A percentile compares a stretch with the other conserved stretches of the same genome.
These are phyloP conservation scores for Allolobophora icterica DNA, from an alignment of 2,888 invertebrate genomes.

Conservation along the genomic window DNA sequence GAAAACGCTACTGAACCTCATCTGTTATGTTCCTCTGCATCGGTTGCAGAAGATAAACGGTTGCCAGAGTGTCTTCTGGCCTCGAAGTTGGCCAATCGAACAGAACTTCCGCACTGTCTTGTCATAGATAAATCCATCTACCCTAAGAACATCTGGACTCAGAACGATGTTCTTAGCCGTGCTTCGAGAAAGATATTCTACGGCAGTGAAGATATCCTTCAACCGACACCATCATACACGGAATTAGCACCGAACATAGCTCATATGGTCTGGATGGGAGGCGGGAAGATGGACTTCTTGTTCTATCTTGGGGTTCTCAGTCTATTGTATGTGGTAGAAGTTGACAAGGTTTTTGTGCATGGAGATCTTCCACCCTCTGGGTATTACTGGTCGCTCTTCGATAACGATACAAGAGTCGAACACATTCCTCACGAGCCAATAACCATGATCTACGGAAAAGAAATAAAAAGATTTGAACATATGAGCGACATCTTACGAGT, in stretches of 20 bases:
- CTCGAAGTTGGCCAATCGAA: background rate
- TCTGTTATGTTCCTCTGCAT: background rate
- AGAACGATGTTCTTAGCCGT: constrained; percentile 48
- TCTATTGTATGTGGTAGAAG: constrained; percentile 53
- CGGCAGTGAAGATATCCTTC: constrained; percentile 46
- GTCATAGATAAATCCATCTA: constrained; percentile 39
- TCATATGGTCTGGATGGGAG: constrained; percentile 59
- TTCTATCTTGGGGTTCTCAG: constrained; percentile 59
- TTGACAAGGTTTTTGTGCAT: constrained; percentile 56
- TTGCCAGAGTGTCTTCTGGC: background rate
- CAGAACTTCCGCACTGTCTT: background rate
- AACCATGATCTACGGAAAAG: constrained; percentile 34
- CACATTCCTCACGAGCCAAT: background rate
- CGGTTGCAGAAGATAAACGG: background rate
- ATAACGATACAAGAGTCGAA: background rate
- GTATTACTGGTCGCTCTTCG: constrained; percentile 34
- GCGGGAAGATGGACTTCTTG: constrained; percentile 53
- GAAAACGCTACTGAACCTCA: background rate
- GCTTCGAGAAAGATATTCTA: constrained; percentile 51
- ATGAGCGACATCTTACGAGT: constrained; percentile 59
- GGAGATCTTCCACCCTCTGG: constrained; percentile 51
- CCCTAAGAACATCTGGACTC: constrained; percentile 52
- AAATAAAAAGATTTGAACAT: constrained; percentile 51
- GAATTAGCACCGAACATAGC: constrained; percentile 56
- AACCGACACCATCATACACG: constrained; percentile 28